phyloP scores from a whole-genome alignment of 2,888 invertebrate genomes.

The Mactromeris polynyma region DNA sequence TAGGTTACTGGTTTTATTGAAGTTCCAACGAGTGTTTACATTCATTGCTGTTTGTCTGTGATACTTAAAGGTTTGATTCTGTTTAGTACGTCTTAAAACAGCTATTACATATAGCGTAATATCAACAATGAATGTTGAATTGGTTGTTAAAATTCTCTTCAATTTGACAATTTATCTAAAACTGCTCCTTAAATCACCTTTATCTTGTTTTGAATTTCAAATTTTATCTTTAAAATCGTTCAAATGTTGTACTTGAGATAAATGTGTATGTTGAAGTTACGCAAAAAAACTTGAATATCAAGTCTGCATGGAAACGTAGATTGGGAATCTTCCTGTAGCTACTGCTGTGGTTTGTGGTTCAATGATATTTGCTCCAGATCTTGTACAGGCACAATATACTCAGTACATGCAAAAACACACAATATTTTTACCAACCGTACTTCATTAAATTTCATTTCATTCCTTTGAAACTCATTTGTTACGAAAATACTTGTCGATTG shows the following conservation, averaged over 20 bases:
- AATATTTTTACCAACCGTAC: no score
- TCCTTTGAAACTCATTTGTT: no score
- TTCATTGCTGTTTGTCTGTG: no score
- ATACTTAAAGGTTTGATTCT: no score
- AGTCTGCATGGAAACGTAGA: not conserved
- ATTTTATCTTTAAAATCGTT: not conserved
- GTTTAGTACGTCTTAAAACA: no score
- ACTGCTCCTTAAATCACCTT: not conserved
- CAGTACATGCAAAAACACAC: no score
- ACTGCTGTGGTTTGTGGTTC: not conserved
- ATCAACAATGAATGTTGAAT: not conserved
- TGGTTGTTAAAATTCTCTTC: not conserved
- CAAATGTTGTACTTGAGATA: not conserved
- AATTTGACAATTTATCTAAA: not conserved
- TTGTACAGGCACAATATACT: no score
- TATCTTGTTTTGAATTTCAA: not conserved
- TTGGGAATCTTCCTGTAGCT: not conserved
- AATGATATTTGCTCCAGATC: not conserved
- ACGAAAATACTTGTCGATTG: no score
- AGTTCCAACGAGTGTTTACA: no score
- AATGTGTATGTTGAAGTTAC: not conserved
- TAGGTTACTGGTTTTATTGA: no score
- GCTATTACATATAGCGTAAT: no score
- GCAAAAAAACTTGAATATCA: not conserved
- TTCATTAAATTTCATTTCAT: no score